phyloP scores from a whole-genome alignment of 2,888 invertebrate genomes.

The Trissoscelio sp. region DNA sequence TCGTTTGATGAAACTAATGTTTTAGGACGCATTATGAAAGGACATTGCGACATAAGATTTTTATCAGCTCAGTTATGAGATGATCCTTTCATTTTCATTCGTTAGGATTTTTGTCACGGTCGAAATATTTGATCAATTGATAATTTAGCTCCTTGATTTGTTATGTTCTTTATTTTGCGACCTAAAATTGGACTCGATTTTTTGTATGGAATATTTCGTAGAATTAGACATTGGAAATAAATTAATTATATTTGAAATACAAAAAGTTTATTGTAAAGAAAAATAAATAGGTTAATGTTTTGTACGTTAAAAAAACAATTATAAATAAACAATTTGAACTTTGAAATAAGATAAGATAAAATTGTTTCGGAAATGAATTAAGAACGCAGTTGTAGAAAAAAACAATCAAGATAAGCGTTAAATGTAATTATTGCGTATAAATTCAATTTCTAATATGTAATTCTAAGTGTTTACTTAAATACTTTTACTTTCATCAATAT shows the following conservation, averaged over 20 bases:
- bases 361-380: no score
- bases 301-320: no score
- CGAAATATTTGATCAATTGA: conserved; percentile 5
- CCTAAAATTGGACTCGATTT: not conserved
- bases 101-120: conserved; percentile 21
- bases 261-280: no score
- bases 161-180: not conserved
- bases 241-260: no score
- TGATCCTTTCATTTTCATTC: conserved; percentile 42
- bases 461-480: conserved; percentile 17
- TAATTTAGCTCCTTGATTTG: not conserved
- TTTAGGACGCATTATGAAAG: conserved; percentile 45
- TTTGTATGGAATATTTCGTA: no score
- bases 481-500: conserved; percentile 40
- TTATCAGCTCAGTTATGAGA: conserved; percentile 37
- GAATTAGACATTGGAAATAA: no score
- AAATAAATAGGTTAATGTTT: no score
- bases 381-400: no score
- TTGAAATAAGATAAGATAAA: no score
- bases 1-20: conserved; percentile 32
- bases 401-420: not conserved
- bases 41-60: conserved; percentile 53
- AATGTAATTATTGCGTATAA: conserved; percentile 9
- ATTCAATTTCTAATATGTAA: conserved; percentile 36
- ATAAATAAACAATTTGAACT: no score